Base-by-base conservation (phyloP, 1,140 invertebrate genomes). In the Lucilia sericata region DNA sequence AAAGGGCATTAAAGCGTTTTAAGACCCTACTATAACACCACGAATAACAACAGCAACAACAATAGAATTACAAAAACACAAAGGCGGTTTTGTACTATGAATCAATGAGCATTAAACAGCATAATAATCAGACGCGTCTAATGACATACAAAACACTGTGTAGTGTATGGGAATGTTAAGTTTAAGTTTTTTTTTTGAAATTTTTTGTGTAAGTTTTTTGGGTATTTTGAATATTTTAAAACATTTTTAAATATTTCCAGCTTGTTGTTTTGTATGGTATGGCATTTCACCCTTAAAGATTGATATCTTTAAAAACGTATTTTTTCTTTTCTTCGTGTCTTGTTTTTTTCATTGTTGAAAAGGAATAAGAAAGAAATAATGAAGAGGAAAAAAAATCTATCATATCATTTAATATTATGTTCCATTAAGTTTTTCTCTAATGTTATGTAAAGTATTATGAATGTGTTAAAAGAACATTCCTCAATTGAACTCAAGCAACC, bases 1-100 rank as follows among this genome's bases (percentile, higher is more conserved):
- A 76, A 76, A 51, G n/a, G 34, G 74, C 30, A 76, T 36, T 36
- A 70, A 80, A 80, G 42, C 76, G n/a, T 80, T 80, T 80, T 21
- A 51, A 21, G 76, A 80, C 76, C 76, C 76, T 42, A 78, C 75
- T 42, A 14, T 42, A 47, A 42, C 70, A 78, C 21, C 75, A 47
- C 36, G 12, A 60, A 60, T 14, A 60, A 17, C n/a, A 60, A 60
- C 14, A n/a, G n/a, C 55, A 60, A 60, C 55, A 60, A 17, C n/a
- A 60, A 60, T 60, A n/a, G 55, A 2, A 60, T 60, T 60, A 60
- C 55, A 60, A 60, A 21, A 70, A 70, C 65, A 70, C 65, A 70
- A 70, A 70, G 65, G 65, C 65, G 65, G 65, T 70, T 70, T 70
- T 70, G 65, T n/a, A 70, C 25, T n/a, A 60, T 21, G 65, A 70